Evolutionary conservation across 1,140 invertebrate species (phyloP), one percentile per base, ranked within the genome.

Genomic region (Ceratina australensis): DNA sequence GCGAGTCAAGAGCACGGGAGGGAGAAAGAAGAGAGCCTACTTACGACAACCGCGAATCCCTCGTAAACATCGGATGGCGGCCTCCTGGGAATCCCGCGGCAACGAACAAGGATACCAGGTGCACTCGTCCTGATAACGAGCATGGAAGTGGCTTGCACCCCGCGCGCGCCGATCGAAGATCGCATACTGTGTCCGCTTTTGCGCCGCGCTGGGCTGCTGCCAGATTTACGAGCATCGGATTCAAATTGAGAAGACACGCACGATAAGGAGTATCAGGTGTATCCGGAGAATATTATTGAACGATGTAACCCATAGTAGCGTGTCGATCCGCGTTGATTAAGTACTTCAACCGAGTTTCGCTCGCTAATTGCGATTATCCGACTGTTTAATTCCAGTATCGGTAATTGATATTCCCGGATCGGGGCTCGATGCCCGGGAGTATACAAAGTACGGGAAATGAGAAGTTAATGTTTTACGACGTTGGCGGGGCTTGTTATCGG

Each of bases 51-150:
- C 80, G 47, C 75, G 83, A 85, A 33, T 85, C 79, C 76, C 82
- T 85, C 83, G 83, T 85, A 84, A 85, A 85, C 83, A 85, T 84
- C 79, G 82, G 82, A 84, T 61, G 78, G 54, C 75, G 73, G 73
- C 65, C 84, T 82, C 84, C 84, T 84, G 84, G 84, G 82, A 85
- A 85, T 82, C 80, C 80, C 72, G 84, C 82, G 72, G 76, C 71
- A 64, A 71, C 28, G 79, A 85, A 79, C 80, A 84, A 84, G 82
- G 83, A 84, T 85, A 85, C 82, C 83, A 84, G 83, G 83, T 84
- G 82, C 79, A 76, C 83, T 72, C 68, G 65, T 65, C 78, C 72
- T 78, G 84, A 85, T 85, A 85, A 85, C 82, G 83, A 85, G 71
- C 78, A 54, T 59, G 68, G 59, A 74, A 83, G 59, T 67, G 63